phyloP scores from a whole-genome alignment of 2,797 vertebrate genomes.

The Cryptoblepharus egeriae region DNA sequence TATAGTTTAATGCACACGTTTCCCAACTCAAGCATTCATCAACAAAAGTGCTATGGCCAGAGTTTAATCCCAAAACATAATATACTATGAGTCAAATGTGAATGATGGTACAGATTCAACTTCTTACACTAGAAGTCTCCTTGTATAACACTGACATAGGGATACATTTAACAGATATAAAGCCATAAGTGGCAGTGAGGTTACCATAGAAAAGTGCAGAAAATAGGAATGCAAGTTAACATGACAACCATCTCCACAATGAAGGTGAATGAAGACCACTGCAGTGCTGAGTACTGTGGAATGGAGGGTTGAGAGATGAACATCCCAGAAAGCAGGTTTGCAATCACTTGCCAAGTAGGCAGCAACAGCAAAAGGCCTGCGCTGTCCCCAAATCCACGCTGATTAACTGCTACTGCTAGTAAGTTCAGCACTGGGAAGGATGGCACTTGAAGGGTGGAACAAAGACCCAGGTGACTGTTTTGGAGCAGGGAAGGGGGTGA shows the following conservation, averaged over 20 bases:
- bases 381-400: no score
- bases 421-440: no score
- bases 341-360: no score
- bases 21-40: not conserved
- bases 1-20: not conserved
- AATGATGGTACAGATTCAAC: not conserved
- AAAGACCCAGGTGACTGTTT: no score
- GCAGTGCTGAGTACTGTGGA: no score
- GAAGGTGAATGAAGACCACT: slow-evolving; percentile 19
- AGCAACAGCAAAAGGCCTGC: no score
- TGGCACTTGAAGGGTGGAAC: no score
- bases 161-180: not conserved
- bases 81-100: not conserved
- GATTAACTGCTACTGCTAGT: no score
- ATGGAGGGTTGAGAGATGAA: no score
- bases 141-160: not conserved
- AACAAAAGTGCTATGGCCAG: not conserved
- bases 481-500: no score
- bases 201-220: slow-evolving; percentile 12
- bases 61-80: not conserved
- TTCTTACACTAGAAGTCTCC: not conserved
- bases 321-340: no score
- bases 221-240: not conserved
- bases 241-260: not conserved
- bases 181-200: not conserved